Evolutionary conservation across 2,797 vertebrate species (phyloP).

Genomic region (Luscinia megarhynchos): DNA sequence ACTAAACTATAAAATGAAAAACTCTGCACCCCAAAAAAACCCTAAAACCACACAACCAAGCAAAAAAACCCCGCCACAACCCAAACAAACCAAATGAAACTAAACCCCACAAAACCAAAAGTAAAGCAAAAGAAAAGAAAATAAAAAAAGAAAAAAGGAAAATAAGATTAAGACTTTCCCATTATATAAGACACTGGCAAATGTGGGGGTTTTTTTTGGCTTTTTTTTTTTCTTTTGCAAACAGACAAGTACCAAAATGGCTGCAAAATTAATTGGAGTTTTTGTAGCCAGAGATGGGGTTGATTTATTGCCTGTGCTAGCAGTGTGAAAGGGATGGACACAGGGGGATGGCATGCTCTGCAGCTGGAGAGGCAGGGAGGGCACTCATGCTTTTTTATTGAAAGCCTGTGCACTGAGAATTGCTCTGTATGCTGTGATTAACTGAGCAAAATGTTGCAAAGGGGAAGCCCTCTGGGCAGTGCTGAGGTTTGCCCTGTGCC

Average conservation of each 20-base stretch:
- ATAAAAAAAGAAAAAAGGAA: too few relatives aligned
- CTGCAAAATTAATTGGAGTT: not conserved
- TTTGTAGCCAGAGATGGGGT: not conserved
- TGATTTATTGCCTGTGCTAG: not conserved
- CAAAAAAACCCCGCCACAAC: not conserved
- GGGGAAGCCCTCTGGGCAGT: not conserved
- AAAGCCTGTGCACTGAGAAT: not conserved
- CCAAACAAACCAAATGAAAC: not conserved
- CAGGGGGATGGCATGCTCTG: not conserved
- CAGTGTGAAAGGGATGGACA: not conserved
- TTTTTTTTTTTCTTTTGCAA: not conserved
- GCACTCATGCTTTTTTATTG: not conserved
- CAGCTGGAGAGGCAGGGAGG: not conserved
- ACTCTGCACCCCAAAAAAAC: accelerated
- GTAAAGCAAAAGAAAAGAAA: accelerated
- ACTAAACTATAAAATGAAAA: not conserved
- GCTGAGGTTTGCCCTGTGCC: not conserved
- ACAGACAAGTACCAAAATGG: not conserved
- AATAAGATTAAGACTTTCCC: not conserved
- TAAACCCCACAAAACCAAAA: not conserved
- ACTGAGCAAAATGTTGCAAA: not conserved
- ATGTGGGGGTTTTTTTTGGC: too few relatives aligned
- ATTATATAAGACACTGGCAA: not conserved
- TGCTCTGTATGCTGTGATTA: not conserved
- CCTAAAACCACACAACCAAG: not conserved